Evolutionary conservation across 2,888 invertebrate species (phyloP), one percentile per base, ranked within the genome.

Genomic region (Rhorus exstirpatorius): DNA sequence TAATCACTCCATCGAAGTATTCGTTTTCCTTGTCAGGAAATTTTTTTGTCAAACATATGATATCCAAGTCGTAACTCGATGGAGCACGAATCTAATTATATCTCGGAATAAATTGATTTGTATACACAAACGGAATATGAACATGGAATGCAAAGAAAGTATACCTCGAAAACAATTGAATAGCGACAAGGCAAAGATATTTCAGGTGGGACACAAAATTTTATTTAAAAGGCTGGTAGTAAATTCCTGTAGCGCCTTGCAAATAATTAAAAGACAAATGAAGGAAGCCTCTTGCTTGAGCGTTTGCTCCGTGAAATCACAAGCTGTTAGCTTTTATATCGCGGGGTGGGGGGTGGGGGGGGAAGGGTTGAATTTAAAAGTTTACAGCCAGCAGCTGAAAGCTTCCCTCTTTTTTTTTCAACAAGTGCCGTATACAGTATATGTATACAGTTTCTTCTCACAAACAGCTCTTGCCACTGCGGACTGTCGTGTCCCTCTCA

Each of bases 311-410:
- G 46, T 80, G 68, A 79, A 85, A 82, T 82, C 63, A 60, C 82
- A 35, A 55, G 53, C 68, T 61, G 67, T 77, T 78, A 55, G 76
- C 80, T 83, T 83, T 85, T 78, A 82, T 80, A 76, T 78, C 75
- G 55, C 49, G 53, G 70, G 58, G 41, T 26, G 7, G 41, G 17
- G 3, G 14, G 21, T 35, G 51, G 51, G 74, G 79, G 82, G n/a
- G n/a, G n/a, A n/a, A n/a, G n/a, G n/a, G n/a, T 83, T 83, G 84
- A 84, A 85, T 81, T 81, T 78, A 84, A 85, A 85, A 84, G 81
- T 84, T 85, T 83, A 71, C 61, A 21, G 63, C 53, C 19, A 68
- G 78, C 75, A 70, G 61, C 31, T 63, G 35, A 49, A 70, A 75
- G 53, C 68, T 77, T 44, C 60, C 55, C 75, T 21, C 26, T 74